Percentiles rank a stretch among this genome's conserved stretches.
phyloP scores from a whole-genome alignment of 2,888 invertebrate genomes.

The Rhabditoides inermis region DNA sequence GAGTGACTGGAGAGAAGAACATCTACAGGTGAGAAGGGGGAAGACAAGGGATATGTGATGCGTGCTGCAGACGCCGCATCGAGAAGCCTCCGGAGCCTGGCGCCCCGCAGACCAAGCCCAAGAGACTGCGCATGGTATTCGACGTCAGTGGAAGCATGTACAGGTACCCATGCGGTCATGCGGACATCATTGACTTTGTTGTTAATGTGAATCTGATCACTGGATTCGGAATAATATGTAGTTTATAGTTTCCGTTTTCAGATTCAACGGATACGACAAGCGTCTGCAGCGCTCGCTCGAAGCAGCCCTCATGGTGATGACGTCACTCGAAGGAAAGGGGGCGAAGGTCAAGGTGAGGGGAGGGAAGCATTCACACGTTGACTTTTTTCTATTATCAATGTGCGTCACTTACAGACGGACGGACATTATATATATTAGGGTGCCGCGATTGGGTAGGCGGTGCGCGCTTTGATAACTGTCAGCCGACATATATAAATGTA shows the following conservation, averaged over 20 bases:
- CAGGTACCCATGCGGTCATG: too few species aligned
- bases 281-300: conserved; percentile 68
- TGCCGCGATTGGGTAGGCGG: too few species aligned
- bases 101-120: conserved; percentile 76
- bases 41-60: background rate
- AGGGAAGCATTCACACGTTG: too few species aligned
- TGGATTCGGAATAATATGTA: too few species aligned
- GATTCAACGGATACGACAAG: conserved; percentile 90
- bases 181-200: too few species aligned
- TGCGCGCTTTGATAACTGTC: background rate
- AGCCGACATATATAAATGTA: background rate
- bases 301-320: conserved; percentile 70
- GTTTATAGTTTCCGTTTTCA: too few species aligned
- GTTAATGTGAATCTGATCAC: too few species aligned
- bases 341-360: conserved; percentile 65
- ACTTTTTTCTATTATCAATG: too few species aligned
- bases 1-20: conserved; percentile 79
- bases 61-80: conserved; percentile 31
- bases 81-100: conserved; percentile 58
- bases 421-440: too few species aligned
- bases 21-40: conserved; percentile 68
- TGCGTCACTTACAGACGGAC: too few species aligned
- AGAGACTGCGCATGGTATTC: conserved; percentile 60
- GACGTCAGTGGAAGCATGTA: conserved; percentile 97
- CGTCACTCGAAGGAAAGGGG: conserved; percentile 79